Percentiles rank a stretch among this genome's conserved stretches.
These are phyloP conservation scores for Cyanoramphus novaezelandiae DNA, from an alignment of 2,113 vertebrate species.

Conservation along the genomic window DNA sequence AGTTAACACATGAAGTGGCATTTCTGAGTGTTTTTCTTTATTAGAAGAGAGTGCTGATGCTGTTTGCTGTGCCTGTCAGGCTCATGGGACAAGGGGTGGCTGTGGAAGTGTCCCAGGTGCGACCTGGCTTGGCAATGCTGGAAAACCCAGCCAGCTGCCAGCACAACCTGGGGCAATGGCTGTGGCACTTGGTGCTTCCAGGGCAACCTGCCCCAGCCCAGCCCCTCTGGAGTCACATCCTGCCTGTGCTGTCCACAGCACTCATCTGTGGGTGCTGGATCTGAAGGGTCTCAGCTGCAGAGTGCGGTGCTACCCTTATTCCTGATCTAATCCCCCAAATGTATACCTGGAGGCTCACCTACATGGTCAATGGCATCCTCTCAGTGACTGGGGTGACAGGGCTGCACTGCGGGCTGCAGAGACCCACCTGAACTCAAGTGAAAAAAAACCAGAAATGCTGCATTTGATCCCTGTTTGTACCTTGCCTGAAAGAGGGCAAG, in stretches of 20 bases:
- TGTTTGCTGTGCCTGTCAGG: neutral
- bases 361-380: fast-evolving
- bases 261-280: neutral
- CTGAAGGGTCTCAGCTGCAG: neutral
- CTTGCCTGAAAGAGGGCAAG: neutral
- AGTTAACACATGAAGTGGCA: neutral
- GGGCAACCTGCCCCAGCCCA: neutral
- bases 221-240: neutral
- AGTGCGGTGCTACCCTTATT: fast-evolving
- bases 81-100: neutral
- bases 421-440: neutral
- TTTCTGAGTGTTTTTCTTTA: neutral
- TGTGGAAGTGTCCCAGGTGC: neutral
- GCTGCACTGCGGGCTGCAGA: neutral
- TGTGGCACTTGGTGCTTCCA: neutral
- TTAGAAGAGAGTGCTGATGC: neutral
- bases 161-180: neutral
- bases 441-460: neutral
- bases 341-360: fast-evolving
- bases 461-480: neutral
- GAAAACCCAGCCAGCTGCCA: neutral
- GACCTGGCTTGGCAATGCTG: neutral
- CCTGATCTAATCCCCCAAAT: neutral
- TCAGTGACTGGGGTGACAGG: neutral
- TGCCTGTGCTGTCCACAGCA: neutral